phyloP scores from a whole-genome alignment of 2,113 vertebrate genomes.

The Campylomormyrus tamandua region DNA sequence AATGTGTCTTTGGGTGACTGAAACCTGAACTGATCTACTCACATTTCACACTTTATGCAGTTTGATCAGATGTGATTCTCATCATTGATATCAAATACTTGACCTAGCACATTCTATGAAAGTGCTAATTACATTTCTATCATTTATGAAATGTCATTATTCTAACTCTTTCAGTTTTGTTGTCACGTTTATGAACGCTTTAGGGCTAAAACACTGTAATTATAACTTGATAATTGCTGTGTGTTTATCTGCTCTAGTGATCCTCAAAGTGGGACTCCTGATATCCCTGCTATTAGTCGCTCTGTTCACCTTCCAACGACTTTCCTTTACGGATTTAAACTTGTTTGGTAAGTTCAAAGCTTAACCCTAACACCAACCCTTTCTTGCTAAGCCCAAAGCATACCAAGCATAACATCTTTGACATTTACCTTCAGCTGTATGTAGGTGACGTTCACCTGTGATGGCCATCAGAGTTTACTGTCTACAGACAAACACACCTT shows the following conservation, averaged over 20 bases:
- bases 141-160: neutral
- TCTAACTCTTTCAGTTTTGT: neutral
- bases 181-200: neutral
- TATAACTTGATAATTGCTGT: neutral
- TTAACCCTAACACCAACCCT: neutral
- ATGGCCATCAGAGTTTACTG: neutral
- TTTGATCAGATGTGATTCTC: neutral
- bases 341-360: conserved; percentile 80
- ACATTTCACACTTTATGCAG: neutral
- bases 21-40: neutral
- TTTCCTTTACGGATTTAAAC: conserved; percentile 78
- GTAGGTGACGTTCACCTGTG: neutral
- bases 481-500: neutral
- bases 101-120: neutral
- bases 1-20: neutral
- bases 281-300: conserved; percentile 70
- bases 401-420: neutral
- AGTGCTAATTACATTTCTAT: neutral
- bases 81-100: neutral
- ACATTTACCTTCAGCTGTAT: neutral
- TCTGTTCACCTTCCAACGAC: conserved; percentile 81
- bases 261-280: conserved; percentile 71
- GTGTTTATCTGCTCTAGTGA: conserved; percentile 53
- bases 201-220: neutral
- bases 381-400: conserved; percentile 63